Evolutionary conservation across 1,140 invertebrate genomes (phyloP).

Genomic region (Eumeta japonica): DNA sequence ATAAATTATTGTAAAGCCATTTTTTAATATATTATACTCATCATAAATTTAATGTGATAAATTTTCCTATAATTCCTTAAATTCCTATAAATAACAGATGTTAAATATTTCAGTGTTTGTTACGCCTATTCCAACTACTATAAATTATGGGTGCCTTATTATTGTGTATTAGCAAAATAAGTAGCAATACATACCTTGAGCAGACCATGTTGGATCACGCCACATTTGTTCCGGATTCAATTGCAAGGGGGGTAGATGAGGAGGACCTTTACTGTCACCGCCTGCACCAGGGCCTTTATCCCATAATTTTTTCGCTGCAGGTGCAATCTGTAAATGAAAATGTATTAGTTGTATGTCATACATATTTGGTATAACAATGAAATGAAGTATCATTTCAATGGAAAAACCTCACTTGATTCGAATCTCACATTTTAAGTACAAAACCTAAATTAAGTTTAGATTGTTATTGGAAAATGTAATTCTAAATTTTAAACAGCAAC

Average conservation of each 20-base stretch:
- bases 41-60: no score
- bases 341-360: constrained; percentile 1
- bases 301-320: constrained; percentile 83
- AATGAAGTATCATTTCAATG: neutral
- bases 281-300: constrained; percentile 71
- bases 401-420: neutral
- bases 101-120: no score
- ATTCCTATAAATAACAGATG: no score
- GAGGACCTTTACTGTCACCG: constrained; percentile 62
- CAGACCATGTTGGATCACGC: constrained; percentile 84
- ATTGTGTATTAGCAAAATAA: no score
- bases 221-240: constrained; percentile 81
- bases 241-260: constrained; percentile 65
- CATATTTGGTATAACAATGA: neutral
- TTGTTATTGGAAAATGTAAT: no score
- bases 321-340: constrained; percentile 67
- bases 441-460: no score
- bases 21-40: no score
- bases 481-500: no score
- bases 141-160: no score
- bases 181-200: constrained; percentile 78
- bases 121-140: no score
- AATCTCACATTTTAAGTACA: neutral
- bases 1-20: no score
- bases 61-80: no score